Evolutionary conservation across 2,113 vertebrate genomes (phyloP).

Genomic region (Orthonyx spaldingii): DNA sequence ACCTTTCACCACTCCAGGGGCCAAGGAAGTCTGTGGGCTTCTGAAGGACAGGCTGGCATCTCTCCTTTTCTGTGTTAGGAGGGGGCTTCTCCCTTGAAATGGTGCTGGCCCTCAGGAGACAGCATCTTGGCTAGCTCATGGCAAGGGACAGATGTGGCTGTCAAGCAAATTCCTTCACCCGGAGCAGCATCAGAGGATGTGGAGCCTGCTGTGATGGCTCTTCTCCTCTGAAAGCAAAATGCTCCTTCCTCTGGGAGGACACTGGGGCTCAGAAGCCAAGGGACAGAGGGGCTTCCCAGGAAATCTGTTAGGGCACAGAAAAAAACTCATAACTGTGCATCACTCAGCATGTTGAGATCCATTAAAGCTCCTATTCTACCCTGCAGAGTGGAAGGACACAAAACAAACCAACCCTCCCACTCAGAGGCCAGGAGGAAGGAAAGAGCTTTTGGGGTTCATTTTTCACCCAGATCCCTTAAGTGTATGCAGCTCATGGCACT

Average conservation of each 20-base stretch:
- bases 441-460: background rate
- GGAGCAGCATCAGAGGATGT: background rate
- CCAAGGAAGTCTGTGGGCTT: background rate
- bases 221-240: background rate
- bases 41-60: background rate
- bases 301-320: background rate
- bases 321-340: background rate
- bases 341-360: background rate
- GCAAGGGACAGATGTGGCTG: background rate
- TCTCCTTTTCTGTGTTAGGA: background rate
- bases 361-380: background rate
- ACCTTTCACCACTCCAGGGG: background rate
- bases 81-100: background rate
- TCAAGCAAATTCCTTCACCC: background rate
- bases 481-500: fast-evolving
- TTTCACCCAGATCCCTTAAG: background rate
- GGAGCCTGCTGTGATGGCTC: background rate
- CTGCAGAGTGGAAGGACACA: fast-evolving
- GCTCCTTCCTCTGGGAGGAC: background rate
- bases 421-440: background rate
- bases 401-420: background rate
- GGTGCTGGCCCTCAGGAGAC: background rate
- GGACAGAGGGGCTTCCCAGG: background rate
- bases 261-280: fast-evolving
- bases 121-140: background rate